Evolutionary conservation across 35 echinoderm and acorn worm genomes (phyloP).

Genomic region (Lytechinus variegatus): DNA sequence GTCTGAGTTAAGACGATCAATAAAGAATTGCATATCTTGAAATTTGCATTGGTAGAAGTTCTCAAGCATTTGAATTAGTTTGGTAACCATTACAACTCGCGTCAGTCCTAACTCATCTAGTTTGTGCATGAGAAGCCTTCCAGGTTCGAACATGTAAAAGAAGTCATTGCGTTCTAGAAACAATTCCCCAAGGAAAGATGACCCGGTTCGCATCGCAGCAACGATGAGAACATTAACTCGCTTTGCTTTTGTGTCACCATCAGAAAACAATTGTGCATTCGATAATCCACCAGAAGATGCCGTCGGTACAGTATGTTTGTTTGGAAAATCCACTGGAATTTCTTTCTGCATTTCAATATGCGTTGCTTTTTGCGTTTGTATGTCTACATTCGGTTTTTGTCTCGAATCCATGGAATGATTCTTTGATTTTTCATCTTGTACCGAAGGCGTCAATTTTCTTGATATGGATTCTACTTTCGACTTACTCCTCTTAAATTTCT

Average conservation of each 20-base stretch:
- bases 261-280: not conserved
- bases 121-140: conserved; percentile 54
- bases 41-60: conserved; percentile 63
- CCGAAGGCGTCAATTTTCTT: not conserved
- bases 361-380: not conserved
- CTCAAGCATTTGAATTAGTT: conserved; percentile 60
- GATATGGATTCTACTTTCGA: not conserved
- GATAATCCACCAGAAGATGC: not conserved
- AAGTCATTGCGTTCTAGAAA: conserved; percentile 71
- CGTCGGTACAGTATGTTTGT: not conserved
- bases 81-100: conserved; percentile 51
- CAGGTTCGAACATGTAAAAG: conserved; percentile 74
- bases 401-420: not conserved
- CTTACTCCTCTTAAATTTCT: not conserved
- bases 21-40: conserved; percentile 54
- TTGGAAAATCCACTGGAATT: not conserved
- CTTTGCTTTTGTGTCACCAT: not conserved
- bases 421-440: not conserved
- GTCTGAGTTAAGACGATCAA: conserved; percentile 1
- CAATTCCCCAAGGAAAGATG: conserved; percentile 74
- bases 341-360: not conserved
- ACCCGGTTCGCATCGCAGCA: conserved; percentile 72
- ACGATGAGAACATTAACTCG: conserved; percentile 49
- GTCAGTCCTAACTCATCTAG: conserved; percentile 52
- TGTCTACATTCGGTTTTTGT: not conserved